Percentiles rank a stretch among this genome's conserved stretches.
Evolutionary conservation across 2,888 invertebrate species (phyloP).

Genomic region (Mesoligia furuncula): DNA sequence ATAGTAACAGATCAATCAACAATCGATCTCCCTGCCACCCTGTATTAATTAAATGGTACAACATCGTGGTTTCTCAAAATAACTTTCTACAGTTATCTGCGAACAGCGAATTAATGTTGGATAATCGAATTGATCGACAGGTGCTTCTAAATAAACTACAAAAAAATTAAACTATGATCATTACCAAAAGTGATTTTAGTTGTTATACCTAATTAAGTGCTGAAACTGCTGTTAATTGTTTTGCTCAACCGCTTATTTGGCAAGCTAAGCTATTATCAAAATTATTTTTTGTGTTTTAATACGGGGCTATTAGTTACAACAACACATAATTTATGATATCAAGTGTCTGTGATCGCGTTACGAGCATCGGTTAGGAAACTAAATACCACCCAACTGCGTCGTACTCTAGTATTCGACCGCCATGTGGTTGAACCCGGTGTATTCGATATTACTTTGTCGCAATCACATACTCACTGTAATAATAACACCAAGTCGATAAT

Average conservation of each 20-base stretch:
- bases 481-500: constrained; percentile 70
- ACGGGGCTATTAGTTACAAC: constrained; percentile 66
- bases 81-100: not conserved
- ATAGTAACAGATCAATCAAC: too few species aligned
- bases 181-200: constrained; percentile 44
- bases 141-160: constrained; percentile 18
- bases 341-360: constrained; percentile 80
- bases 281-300: constrained; percentile 58
- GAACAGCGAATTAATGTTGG: too few species aligned
- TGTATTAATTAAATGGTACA: not conserved
- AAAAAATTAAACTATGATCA: constrained; percentile 26
- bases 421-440: constrained; percentile 81
- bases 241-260: constrained; percentile 50
- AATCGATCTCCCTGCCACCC: too few species aligned
- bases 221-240: constrained; percentile 58
- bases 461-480: constrained; percentile 71
- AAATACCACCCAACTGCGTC: constrained; percentile 74
- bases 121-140: not conserved
- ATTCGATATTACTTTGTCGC: constrained; percentile 81
- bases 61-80: not conserved
- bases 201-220: constrained; percentile 55
- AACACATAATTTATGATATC: constrained; percentile 79
- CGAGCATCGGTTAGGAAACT: constrained; percentile 82
- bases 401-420: constrained; percentile 73
- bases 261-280: constrained; percentile 58